A percentile compares a stretch with the other conserved stretches of the same genome.
phyloP scores from a whole-genome alignment of 2,888 invertebrate species.

The Petrophora chlorosata region DNA sequence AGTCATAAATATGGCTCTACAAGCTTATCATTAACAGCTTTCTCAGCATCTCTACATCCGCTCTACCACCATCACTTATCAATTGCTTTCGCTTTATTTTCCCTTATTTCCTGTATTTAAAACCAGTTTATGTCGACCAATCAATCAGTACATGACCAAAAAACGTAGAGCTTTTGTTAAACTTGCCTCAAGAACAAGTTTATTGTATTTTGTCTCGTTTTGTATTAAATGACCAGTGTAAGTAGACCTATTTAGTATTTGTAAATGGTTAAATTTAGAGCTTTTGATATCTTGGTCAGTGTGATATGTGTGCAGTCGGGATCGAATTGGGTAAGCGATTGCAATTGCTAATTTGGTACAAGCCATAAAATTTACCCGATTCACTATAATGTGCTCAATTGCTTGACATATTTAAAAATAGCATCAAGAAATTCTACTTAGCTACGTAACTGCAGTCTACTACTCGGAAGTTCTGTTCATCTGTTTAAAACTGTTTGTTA shows the following conservation, averaged over 20 bases:
- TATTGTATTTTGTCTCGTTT: background rate
- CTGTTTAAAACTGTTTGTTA: too few species aligned
- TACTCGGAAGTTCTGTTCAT: too few species aligned
- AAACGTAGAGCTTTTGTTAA: background rate
- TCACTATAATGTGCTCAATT: background rate
- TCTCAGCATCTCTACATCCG: conserved; percentile 19
- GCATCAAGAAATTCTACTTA: background rate
- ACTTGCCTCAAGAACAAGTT: too few species aligned
- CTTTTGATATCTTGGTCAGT: background rate
- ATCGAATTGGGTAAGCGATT: conserved; percentile 31
- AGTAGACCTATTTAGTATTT: background rate
- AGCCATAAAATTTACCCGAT: background rate
- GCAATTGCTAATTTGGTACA: conserved; percentile 22
- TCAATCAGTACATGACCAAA: background rate
- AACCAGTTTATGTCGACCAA: background rate
- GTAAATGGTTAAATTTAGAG: background rate
- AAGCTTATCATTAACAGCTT: conserved; percentile 20
- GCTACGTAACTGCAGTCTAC: too few species aligned
- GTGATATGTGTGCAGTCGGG: conserved; percentile 11
- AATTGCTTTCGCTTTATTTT: conserved; percentile 21
- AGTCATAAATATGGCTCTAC: background rate
- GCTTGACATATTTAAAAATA: background rate
- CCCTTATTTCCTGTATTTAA: conserved; percentile 4
- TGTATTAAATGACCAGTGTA: background rate
- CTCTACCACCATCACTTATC: conserved; percentile 17